Evolutionary conservation across 2,113 vertebrate species (phyloP).

Genomic region (Passerina amoena): DNA sequence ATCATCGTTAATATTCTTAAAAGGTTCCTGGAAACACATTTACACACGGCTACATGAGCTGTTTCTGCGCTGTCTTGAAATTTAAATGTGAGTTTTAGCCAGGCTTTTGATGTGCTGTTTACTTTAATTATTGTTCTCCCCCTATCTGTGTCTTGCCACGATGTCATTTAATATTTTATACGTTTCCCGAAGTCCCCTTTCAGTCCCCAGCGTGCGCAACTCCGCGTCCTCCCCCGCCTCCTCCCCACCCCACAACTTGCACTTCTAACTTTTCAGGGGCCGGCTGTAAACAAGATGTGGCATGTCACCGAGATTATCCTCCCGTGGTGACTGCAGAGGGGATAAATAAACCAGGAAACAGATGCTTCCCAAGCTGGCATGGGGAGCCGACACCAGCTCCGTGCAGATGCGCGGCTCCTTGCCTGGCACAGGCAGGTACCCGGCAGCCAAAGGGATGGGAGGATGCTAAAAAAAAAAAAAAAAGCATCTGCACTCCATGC

Average conservation of each 20-base stretch:
- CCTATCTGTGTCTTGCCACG: slow-evolving; percentile 66
- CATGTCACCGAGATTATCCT: slow-evolving; percentile 37
- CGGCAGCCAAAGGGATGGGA: background rate
- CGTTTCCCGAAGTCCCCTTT: slow-evolving; percentile 42
- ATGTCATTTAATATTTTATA: slow-evolving; percentile 71
- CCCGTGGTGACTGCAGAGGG: slow-evolving; percentile 12
- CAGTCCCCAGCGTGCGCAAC: background rate
- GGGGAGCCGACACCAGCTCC: background rate
- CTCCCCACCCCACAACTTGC: slow-evolving; percentile 16
- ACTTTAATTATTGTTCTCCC: slow-evolving; percentile 73
- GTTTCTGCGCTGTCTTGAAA: slow-evolving; percentile 68
- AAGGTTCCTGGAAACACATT: slow-evolving; percentile 76
- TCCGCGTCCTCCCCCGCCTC: background rate
- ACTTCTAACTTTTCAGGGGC: slow-evolving; percentile 64
- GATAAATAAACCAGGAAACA: slow-evolving; percentile 70
- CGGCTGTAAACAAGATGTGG: slow-evolving; percentile 63
- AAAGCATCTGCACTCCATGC: background rate
- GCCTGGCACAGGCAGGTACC: background rate
- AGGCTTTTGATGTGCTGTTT: slow-evolving; percentile 76
- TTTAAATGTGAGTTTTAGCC: slow-evolving; percentile 73
- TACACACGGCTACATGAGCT: slow-evolving; percentile 59
- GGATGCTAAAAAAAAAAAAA: no score
- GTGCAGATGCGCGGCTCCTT: background rate
- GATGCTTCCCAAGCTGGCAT: slow-evolving; percentile 57
- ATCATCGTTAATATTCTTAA: slow-evolving; percentile 78